These are phyloP conservation scores for Prionailurus bengalensis DNA, from an alignment of 2,113 vertebrate species.

Conservation along the genomic window DNA sequence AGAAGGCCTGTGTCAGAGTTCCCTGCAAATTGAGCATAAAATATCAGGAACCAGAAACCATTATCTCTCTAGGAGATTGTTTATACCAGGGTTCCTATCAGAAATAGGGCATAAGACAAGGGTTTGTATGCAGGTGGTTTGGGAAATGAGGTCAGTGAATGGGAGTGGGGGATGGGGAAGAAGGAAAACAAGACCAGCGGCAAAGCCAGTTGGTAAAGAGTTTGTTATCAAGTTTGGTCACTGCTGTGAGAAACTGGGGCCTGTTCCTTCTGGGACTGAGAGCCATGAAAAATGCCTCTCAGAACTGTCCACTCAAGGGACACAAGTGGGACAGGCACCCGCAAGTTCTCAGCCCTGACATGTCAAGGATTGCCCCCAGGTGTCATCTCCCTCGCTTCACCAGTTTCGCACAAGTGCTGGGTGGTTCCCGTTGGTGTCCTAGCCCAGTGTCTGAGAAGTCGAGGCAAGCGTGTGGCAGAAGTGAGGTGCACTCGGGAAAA, in stretches of 20 bases:
- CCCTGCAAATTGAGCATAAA: constrained; percentile 10
- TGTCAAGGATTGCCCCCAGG: neutral
- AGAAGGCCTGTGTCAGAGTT: constrained; percentile 38
- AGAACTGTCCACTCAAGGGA: neutral
- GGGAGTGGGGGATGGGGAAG: neutral
- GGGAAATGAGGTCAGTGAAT: neutral
- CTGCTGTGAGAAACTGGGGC: neutral
- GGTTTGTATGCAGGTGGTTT: neutral
- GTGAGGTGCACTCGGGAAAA: neutral
- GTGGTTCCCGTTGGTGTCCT: neutral
- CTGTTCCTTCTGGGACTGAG: neutral
- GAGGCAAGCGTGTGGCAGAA: neutral
- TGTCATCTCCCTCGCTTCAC: neutral
- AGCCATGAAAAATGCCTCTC: neutral
- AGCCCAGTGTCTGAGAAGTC: neutral
- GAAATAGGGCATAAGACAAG: neutral
- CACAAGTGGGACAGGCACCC: neutral
- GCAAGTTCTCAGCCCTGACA: neutral
- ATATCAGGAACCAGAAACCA: neutral
- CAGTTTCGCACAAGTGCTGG: neutral
- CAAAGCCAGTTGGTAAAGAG: neutral
- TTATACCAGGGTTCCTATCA: neutral
- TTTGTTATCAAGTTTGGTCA: neutral
- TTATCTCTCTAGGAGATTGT: neutral
- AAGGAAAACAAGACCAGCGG: neutral